Base-by-base conservation (phyloP, 2,113 vertebrate species). In the Planiliza haematocheilus region DNA sequence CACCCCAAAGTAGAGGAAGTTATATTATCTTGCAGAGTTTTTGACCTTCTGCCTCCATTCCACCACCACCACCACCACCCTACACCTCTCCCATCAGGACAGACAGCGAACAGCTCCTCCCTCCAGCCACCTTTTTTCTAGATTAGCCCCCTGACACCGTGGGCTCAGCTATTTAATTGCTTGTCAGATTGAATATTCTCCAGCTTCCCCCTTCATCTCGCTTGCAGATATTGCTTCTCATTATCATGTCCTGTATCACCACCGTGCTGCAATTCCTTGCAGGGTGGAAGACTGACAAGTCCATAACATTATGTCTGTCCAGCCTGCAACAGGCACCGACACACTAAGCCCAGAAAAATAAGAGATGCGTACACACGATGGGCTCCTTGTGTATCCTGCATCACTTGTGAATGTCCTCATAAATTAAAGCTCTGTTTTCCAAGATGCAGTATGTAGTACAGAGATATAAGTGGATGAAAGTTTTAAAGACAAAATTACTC, bases 151-250 rank as follows among this genome's bases (percentile, higher is more conserved):
- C 71, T 73, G 81, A 87, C 79, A 79, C 60, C 7, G 1, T 16
- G 17, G 42, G 64, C 60, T 13, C 7, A 17, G 46, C 60, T 74
- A 56, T 87, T 87, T 88, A 86, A 88, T 88, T 87, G 80, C 87
- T 83, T 89, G 85, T 88, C 56, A 11, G 73, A 79, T 74, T 84
- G 64, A 89, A 88, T 89, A 79, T 84, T 86, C 74, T 86, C 79
- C 51, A 58, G 41, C 61, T 84, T 53, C 55, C 24, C 56, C 75
- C 70, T 70, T 82, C 60, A 75, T 88, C 61, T 58, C 52, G 42
- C 73, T 73, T 16, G 56, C 52, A 66, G 65, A 91, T 85, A 89
- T 86, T 86, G 69, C 77, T 66, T 64, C 87, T 90, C 81, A 88
- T 92, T 91, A 86, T 43, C 60, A 74, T 84, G 75, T 86, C 72